These are phyloP conservation scores for Scytalopus superciliaris DNA, from an alignment of 2,113 vertebrate species.

Conservation along the genomic window DNA sequence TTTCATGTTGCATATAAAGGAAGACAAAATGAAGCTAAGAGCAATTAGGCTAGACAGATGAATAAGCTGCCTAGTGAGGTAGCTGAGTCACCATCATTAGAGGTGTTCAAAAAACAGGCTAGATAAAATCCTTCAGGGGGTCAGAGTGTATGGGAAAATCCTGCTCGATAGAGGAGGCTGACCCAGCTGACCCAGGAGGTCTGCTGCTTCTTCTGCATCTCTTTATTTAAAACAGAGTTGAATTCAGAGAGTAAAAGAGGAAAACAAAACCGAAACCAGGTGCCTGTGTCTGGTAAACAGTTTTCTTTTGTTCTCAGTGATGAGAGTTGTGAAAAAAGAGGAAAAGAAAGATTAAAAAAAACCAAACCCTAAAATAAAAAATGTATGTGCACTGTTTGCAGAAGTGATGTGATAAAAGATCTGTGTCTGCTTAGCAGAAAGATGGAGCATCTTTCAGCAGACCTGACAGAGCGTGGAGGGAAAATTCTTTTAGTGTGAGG, in stretches of 20 bases:
- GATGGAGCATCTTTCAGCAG: slow-evolving; percentile 48
- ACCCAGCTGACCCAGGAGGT: slow-evolving; percentile 55
- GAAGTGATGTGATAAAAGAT: slow-evolving; percentile 40
- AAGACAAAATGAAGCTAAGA: slow-evolving; percentile 50
- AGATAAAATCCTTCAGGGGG: slow-evolving; percentile 71
- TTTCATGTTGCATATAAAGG: slow-evolving; percentile 19
- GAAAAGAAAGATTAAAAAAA: neutral
- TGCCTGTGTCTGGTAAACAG: slow-evolving; percentile 53
- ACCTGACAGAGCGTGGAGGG: slow-evolving; percentile 6
- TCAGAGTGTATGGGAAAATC: slow-evolving; percentile 73
- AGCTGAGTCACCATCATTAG: slow-evolving; percentile 72
- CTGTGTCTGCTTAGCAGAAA: slow-evolving; percentile 20
- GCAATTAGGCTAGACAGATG: slow-evolving; percentile 61
- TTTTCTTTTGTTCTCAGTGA: slow-evolving; percentile 43
- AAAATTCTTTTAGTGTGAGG: slow-evolving; percentile 45
- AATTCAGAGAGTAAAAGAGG: slow-evolving; percentile 51
- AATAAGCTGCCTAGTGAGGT: slow-evolving; percentile 67
- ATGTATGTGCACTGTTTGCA: slow-evolving; percentile 2
- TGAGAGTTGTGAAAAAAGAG: neutral
- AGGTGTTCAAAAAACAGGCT: slow-evolving; percentile 62
- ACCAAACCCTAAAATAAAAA: neutral
- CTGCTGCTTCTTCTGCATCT: slow-evolving; percentile 47
- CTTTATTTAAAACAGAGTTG: slow-evolving; percentile 60
- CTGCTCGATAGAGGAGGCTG: slow-evolving; percentile 67
- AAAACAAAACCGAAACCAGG: slow-evolving; percentile 60